A percentile compares a stretch with the other conserved stretches of the same genome.
phyloP scores from a whole-genome alignment of 2,113 vertebrate species.

The Arenaria interpres region DNA sequence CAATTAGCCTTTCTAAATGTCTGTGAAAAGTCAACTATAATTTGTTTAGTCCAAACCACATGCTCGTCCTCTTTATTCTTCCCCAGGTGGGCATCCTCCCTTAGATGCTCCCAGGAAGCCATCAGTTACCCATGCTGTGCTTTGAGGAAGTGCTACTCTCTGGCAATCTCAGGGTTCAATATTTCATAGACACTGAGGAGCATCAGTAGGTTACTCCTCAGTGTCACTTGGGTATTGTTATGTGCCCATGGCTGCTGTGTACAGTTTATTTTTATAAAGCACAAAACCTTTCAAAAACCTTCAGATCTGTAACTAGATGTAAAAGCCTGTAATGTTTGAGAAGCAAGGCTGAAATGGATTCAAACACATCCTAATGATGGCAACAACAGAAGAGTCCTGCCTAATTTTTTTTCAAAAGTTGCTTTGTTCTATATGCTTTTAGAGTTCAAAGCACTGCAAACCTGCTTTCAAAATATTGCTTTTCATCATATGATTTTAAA shows the following conservation, averaged over 20 bases:
- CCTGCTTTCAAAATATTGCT: background rate
- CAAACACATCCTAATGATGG: background rate
- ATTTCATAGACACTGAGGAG: background rate
- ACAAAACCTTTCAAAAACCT: background rate
- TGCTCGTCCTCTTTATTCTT: background rate
- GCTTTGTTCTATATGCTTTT: background rate
- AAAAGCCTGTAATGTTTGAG: background rate
- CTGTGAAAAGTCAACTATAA: background rate
- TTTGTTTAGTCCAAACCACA: background rate
- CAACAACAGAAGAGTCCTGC: background rate
- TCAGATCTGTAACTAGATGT: background rate
- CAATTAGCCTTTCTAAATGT: background rate
- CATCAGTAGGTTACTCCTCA: background rate
- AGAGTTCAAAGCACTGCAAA: background rate
- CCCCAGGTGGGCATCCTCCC: background rate
- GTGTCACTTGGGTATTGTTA: background rate
- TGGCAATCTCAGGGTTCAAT: accelerated
- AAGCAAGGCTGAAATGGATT: background rate
- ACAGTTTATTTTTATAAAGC: background rate
- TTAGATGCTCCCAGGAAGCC: background rate
- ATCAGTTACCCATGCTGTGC: background rate
- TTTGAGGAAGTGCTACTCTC: background rate
- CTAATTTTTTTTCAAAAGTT: background rate
- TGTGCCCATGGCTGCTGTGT: background rate
- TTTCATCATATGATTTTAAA: background rate